These are phyloP conservation scores for Hybognathus amarus DNA, from an alignment of 2,797 vertebrate genomes.

Conservation along the genomic window DNA sequence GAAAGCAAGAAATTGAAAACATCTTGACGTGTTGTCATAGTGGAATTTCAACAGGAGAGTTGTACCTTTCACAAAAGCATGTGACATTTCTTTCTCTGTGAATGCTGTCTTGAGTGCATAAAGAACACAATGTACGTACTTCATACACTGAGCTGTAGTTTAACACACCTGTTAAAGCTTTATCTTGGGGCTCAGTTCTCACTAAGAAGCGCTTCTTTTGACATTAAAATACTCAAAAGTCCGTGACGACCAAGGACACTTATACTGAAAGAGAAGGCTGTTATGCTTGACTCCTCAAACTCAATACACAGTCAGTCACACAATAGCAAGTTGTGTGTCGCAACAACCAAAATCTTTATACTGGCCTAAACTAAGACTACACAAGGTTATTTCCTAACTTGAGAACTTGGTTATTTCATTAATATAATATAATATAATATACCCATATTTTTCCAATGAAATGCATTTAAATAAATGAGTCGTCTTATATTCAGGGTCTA, in stretches of 20 bases:
- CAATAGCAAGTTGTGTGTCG: neutral
- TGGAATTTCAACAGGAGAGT: constrained; percentile 22
- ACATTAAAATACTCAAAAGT: neutral
- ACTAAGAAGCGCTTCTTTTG: neutral
- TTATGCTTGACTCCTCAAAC: neutral
- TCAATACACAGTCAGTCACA: neutral
- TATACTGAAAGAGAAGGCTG: neutral
- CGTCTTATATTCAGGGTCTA: too few species aligned
- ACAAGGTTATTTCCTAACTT: neutral
- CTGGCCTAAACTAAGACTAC: neutral
- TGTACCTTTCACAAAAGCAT: constrained; percentile 45
- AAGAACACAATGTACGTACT: neutral
- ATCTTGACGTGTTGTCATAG: constrained; percentile 9
- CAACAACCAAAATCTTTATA: neutral
- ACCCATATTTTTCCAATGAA: too few species aligned
- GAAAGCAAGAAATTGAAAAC: constrained; percentile 28
- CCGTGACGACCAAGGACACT: neutral
- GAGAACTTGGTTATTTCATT: neutral
- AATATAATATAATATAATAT: neutral
- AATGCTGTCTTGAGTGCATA: neutral
- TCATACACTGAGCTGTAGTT: neutral
- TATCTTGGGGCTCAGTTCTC: neutral
- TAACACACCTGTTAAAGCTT: neutral
- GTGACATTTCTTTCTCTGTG: constrained; percentile 21
- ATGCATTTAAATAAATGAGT: too few species aligned